Conservation (phyloP, 2,888 invertebrate species). For the Oegoconia quadripuncta region DNA sequence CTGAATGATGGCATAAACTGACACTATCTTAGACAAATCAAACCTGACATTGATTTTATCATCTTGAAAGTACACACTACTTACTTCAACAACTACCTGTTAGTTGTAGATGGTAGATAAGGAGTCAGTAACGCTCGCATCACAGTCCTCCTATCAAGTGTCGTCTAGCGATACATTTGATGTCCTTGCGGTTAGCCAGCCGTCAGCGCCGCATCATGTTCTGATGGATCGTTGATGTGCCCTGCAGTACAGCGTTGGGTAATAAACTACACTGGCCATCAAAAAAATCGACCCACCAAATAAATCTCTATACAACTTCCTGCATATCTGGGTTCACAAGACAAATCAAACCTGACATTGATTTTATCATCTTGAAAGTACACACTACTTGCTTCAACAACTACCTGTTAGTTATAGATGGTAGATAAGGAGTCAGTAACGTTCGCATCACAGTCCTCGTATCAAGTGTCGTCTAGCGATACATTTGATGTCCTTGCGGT, state of each 20-base stretch:
- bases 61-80: neutral
- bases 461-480: neutral
- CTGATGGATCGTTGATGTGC: conserved; percentile 4
- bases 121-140: neutral
- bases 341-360: too few species aligned
- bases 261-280: neutral
- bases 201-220: conserved; percentile 10
- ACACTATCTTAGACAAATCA: too few species aligned
- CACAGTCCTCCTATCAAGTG: neutral
- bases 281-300: too few species aligned
- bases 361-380: too few species aligned
- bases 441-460: neutral
- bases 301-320: too few species aligned
- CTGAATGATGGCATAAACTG: too few species aligned
- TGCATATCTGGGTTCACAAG: too few species aligned
- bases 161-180: conserved; percentile 10
- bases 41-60: too few species aligned
- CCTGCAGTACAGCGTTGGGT: neutral
- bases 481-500: conserved; percentile 20
- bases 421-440: neutral
- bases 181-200: conserved; percentile 17
- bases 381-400: neutral
- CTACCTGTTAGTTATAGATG: too few species aligned
- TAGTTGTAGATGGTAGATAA: too few species aligned
- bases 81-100: neutral